Conservation (phyloP, 2,113 vertebrate genomes). For the Todiramphus saurophagus region DNA sequence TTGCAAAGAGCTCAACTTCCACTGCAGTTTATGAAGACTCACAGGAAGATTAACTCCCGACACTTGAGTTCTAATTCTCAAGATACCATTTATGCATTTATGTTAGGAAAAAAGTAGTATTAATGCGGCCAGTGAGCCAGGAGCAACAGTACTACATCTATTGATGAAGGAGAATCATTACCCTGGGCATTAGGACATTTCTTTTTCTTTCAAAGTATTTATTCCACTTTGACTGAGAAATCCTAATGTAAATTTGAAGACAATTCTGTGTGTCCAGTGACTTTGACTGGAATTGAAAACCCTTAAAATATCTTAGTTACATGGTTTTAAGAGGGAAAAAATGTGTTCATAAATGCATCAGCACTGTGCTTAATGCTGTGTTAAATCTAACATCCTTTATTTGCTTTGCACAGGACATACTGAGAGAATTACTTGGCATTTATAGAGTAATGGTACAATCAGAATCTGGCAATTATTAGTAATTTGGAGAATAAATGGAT, state of each 20-base stretch:
- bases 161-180: background rate
- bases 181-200: background rate
- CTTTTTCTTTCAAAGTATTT: background rate
- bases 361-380: background rate
- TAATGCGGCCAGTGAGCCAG: background rate
- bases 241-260: background rate
- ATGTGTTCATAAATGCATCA: background rate
- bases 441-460: background rate
- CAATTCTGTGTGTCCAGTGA: background rate
- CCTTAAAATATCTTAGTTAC: background rate
- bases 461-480: background rate
- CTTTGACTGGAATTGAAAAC: background rate
- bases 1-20: background rate
- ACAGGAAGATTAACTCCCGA: background rate
- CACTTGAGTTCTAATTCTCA: background rate
- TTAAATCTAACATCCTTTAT: background rate
- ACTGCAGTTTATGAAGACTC: background rate
- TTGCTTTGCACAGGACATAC: background rate
- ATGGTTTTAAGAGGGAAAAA: background rate
- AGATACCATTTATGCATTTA: background rate
- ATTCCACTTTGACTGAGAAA: background rate
- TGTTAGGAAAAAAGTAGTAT: background rate
- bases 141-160: background rate
- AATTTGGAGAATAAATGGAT: background rate
- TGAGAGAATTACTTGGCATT: background rate